These are phyloP conservation scores for Bacillus rossius DNA, from an alignment of 1,140 invertebrate species.

Conservation along the genomic window DNA sequence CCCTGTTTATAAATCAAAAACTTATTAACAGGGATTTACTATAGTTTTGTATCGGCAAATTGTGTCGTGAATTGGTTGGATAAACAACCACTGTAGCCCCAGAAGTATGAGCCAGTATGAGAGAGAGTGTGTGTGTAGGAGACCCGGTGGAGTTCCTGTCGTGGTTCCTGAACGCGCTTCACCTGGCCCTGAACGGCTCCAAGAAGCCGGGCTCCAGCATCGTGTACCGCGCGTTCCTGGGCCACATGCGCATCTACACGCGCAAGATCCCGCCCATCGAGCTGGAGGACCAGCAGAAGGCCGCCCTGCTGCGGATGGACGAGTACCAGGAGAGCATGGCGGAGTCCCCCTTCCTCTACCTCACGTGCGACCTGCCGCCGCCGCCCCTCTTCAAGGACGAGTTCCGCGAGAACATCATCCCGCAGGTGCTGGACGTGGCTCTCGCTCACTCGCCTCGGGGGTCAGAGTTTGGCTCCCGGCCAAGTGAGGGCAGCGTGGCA, in stretches of 20 bases:
- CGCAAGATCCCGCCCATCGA: conserved; percentile 93
- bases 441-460: no score
- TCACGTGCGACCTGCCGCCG: conserved; percentile 95
- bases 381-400: conserved; percentile 97
- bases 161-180: conserved; percentile 93
- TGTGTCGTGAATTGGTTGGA: no score
- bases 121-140: conserved; percentile 59
- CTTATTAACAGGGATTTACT: no score
- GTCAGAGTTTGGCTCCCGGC: no score
- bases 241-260: conserved; percentile 92
- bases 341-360: conserved; percentile 89
- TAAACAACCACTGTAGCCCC: no score
- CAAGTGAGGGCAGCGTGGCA: no score
- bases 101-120: no score
- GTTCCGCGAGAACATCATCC: conserved; percentile 96
- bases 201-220: conserved; percentile 84
- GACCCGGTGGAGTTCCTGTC: conserved; percentile 96
- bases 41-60: no score
- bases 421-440: no score
- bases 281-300: conserved; percentile 82
- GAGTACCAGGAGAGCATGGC: conserved; percentile 86
- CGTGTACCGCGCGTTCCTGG: conserved; percentile 93
- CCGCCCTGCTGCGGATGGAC: conserved; percentile 67
- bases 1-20: no score
- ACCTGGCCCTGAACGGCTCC: conserved; percentile 82